Evolutionary conservation across 2,888 invertebrate genomes (phyloP).

Genomic region (Macaria notata): DNA sequence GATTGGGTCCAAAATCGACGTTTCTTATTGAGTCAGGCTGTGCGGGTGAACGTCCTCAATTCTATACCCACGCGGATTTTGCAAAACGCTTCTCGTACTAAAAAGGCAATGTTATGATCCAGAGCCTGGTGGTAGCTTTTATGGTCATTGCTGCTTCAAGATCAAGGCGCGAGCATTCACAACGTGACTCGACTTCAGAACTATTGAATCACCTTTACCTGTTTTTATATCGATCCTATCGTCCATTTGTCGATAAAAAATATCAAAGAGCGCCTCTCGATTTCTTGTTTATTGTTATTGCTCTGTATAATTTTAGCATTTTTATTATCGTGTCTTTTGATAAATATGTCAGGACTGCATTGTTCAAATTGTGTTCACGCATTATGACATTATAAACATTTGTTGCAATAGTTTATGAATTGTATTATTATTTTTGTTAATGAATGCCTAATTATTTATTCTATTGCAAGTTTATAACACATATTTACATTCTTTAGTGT

Average conservation of each 20-base stretch:
- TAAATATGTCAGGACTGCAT: neutral
- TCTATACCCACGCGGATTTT: slow-evolving; percentile 57
- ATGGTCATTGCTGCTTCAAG: slow-evolving; percentile 55
- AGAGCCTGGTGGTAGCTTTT: slow-evolving; percentile 38
- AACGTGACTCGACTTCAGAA: slow-evolving; percentile 40
- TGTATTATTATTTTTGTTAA: no score
- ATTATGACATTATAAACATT: no score
- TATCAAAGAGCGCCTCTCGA: neutral
- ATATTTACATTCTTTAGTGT: slow-evolving; percentile 25
- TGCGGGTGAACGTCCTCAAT: slow-evolving; percentile 65
- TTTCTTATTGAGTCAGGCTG: slow-evolving; percentile 56
- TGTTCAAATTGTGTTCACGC: no score
- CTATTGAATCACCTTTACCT: slow-evolving; percentile 33
- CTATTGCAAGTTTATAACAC: slow-evolving; percentile 31
- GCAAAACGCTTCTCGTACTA: slow-evolving; percentile 43
- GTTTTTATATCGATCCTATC: slow-evolving; percentile 10
- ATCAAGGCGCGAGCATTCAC: slow-evolving; percentile 41
- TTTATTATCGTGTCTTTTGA: slow-evolving; percentile 8
- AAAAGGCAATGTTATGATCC: slow-evolving; percentile 42
- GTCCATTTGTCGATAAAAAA: slow-evolving; percentile 3
- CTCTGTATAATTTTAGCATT: slow-evolving; percentile 23
- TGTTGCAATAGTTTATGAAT: no score
- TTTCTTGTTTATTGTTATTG: slow-evolving; percentile 14
- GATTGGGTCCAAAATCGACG: slow-evolving; percentile 58
- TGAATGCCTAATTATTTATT: slow-evolving; percentile 1